A percentile compares a stretch with the other conserved stretches of the same genome.
Evolutionary conservation across 2,113 vertebrate genomes (phyloP).

Genomic region (Labeo rohita): DNA sequence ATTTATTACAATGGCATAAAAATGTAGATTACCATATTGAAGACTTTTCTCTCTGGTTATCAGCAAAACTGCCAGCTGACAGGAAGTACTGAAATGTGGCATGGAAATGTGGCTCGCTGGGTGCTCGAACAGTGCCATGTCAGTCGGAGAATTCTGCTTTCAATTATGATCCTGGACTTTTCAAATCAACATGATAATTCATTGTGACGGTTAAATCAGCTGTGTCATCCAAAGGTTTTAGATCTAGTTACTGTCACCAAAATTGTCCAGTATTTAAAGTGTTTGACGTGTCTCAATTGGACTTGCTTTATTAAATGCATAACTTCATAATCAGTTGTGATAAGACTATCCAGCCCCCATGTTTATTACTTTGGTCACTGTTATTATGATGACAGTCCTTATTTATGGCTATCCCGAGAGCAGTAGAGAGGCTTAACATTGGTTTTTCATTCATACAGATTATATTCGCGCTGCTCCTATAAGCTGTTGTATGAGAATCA

Average conservation of each 20-base stretch:
- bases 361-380: background rate
- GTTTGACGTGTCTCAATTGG: no score
- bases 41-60: constrained; percentile 4
- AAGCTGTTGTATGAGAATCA: background rate
- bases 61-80: background rate
- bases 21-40: background rate
- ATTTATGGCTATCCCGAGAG: background rate
- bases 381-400: background rate
- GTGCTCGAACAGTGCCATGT: background rate
- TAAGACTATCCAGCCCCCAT: background rate
- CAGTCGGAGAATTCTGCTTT: background rate
- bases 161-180: background rate
- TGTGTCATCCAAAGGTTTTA: background rate
- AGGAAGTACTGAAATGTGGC: background rate
- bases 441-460: background rate
- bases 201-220: background rate
- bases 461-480: no score
- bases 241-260: background rate
- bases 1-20: background rate
- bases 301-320: no score
- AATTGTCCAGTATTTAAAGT: no score
- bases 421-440: background rate
- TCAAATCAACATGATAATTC: background rate
- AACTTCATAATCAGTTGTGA: no score
- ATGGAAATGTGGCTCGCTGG: background rate